Base-by-base conservation (phyloP, 2,113 vertebrate genomes). In the Picathartes gymnocephalus region DNA sequence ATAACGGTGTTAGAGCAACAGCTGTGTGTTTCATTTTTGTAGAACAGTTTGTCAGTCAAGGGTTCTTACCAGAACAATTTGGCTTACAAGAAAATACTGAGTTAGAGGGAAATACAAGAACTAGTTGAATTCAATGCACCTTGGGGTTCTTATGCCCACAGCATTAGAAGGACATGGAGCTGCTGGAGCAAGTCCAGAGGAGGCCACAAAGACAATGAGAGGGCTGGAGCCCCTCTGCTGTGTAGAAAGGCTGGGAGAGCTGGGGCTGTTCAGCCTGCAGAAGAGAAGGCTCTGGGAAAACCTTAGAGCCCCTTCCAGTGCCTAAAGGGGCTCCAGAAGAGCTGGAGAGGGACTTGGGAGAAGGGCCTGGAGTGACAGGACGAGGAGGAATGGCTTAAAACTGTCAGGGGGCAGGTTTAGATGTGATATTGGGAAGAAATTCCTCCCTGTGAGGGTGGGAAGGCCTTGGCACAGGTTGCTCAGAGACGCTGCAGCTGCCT, bases 1-100 rank as follows among this genome's bases (percentile, higher is more conserved):
- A 92, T 58, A 80, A 93, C 54, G 45, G 20, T 11, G 45, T 47
- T 70, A 60, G 53, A 88, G 45, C 57, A 77, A 48, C 88, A 93
- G 85, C 66, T 90, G 81, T 16, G 44, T 69, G 77, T 57, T 81
- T 89, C 44, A 22, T 7, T 85, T 64, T 5, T 50, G 70, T 31
- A 13, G 11, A 84, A 60, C 66, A 84, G 30, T 70, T 66, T 76
- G 56, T 70, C 45, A 92, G 54, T 70, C 90, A 92, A 16, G 47
- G 35, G 39, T 35, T 90, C 71, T 53, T 70, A 56, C 2, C 2
- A 2, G 82, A 56, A 39, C 27, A 61, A 5, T 65, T 28, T 86
- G 60, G 44, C 24, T 87, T 79, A 60, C 33, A 42, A 68, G 77
- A 60, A 64, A 79, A 72, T 37, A 78, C 39, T 44, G 39, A 92